These are phyloP conservation scores for Meloe dianella DNA, from an alignment of 2,888 invertebrate species.

Conservation along the genomic window DNA sequence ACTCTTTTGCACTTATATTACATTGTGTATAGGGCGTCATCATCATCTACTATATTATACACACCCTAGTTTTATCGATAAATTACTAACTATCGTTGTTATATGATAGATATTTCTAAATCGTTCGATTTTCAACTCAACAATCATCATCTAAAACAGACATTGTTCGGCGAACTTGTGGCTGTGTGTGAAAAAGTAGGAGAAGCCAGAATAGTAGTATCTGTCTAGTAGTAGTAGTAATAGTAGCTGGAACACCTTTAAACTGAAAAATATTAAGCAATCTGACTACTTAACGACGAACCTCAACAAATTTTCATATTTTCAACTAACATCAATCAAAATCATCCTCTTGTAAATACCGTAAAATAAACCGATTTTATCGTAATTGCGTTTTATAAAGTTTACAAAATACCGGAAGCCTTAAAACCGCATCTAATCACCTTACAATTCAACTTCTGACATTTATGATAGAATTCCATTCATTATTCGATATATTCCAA, in stretches of 20 bases:
- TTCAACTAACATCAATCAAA: neutral
- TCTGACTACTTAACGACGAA: no score
- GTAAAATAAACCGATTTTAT: slow-evolving; percentile 2
- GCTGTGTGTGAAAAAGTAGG: neutral
- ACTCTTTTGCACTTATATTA: slow-evolving; percentile 1
- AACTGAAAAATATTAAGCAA: neutral
- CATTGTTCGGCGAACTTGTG: neutral
- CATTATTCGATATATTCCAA: neutral
- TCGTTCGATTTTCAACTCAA: slow-evolving; percentile 1
- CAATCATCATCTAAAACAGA: neutral
- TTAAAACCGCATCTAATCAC: neutral
- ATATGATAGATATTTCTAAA: slow-evolving; percentile 7
- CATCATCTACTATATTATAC: slow-evolving; percentile 2
- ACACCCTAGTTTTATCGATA: slow-evolving; percentile 10
- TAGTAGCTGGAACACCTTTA: neutral
- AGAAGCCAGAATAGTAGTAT: neutral
- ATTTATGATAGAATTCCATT: slow-evolving; percentile 5
- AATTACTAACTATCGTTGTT: neutral
- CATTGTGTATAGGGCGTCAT: slow-evolving; percentile 4
- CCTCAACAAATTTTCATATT: no score
- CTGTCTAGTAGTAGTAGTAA: neutral
- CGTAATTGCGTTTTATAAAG: neutral
- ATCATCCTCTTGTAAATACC: neutral
- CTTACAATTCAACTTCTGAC: neutral
- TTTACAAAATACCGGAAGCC: slow-evolving; percentile 7